Evolutionary conservation across 1,140 invertebrate genomes (phyloP), one percentile per base, ranked within the genome.

Genomic region (Euwallacea fornicatus): DNA sequence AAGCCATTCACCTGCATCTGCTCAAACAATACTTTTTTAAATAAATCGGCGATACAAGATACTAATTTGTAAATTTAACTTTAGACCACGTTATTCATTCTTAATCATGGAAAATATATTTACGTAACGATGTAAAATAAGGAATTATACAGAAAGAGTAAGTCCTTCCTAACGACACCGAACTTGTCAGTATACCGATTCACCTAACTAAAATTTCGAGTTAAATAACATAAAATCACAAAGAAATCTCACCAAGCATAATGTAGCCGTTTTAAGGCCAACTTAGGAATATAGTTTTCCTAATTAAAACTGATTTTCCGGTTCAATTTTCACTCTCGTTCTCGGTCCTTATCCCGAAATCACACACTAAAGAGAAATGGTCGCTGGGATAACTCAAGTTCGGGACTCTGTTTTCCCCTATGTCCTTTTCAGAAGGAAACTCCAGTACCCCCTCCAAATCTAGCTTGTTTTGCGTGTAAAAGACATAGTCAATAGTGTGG

Each of bases 401-500:
- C 9, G 92, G 92, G 4, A 91, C 86, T 43, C 90, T 82, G 69
- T 85, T 83, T 56, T 84, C 81, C 9, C 91, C 91, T 66, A 93
- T 87, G 71, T 91, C 85, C 9, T 89, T 85, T 44, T 82, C 88
- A 0, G 83, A 84, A 7, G 92, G 91, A 66, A 93, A 84, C 21
- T 87, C 82, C 10, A 93, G 77, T 3, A 91, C 81, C 10, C 85
- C 84, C 33, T 86, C 84, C 1, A 91, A 85, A 73, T 84, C 82
- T 0, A 92, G 82, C 42, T 82, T 79, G 47, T 86, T 80, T 69
- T 83, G 83, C 2, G 85, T 86, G 77, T 88, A 90, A 83, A 92
- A 93, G 2, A 94, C 86, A 80, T 93, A 94, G 81, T 94, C 92
- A 56, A 93, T 89, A 2, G 91, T 93, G 73, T 91, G 89, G 66